Base-by-base conservation (phyloP, 1,140 invertebrate genomes). In the Grapholita molesta region DNA sequence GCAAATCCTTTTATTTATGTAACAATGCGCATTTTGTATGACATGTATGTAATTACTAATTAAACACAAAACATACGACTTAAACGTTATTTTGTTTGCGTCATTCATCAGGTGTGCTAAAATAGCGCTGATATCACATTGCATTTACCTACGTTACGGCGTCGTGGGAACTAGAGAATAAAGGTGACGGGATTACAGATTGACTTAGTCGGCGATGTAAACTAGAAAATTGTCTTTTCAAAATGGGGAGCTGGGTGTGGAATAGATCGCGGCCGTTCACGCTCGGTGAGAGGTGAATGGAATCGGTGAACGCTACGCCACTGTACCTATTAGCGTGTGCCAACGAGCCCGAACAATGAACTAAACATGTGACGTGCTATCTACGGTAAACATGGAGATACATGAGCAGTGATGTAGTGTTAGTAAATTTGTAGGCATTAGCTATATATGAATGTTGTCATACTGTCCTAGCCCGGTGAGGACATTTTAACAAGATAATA, bases 221-320 rank as follows among this genome's bases (percentile, higher is more conserved):
- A 61, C 55, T 32, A 61, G 55, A 15, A 61, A 61, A 61, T 61
- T 61, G 55, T 61, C 55, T 61, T 61, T 61, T 61, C 25, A 23
- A 65, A 65, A 65, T 8, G 61, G 32, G 64, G 65, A 42, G 11
- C 5, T 24, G 65, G 38, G 18, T 24, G 33, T 48, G 33, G 38
- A 28, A 77, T 76, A 76, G 80, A 79, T 76, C 57, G 75, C 79
- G 77, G 80, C 77, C 84, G 86, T 85, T 88, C 81, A 81, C 78
- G 83, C 85, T 82, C 83, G 78, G 88, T 88, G 85, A 90, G 88
- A 90, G 88, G 88, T 90, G 86, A 90, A 88, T 86, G 86, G 88
- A 83, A 82, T 84, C 71, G 71, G 75, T 71, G 76, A 84, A 79
- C 75, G 88, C 85, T 88, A 85, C 84, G 86, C 84, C 84, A 82